Conservation (phyloP, 2,888 invertebrate species). For the Cephus nigrinus region DNA sequence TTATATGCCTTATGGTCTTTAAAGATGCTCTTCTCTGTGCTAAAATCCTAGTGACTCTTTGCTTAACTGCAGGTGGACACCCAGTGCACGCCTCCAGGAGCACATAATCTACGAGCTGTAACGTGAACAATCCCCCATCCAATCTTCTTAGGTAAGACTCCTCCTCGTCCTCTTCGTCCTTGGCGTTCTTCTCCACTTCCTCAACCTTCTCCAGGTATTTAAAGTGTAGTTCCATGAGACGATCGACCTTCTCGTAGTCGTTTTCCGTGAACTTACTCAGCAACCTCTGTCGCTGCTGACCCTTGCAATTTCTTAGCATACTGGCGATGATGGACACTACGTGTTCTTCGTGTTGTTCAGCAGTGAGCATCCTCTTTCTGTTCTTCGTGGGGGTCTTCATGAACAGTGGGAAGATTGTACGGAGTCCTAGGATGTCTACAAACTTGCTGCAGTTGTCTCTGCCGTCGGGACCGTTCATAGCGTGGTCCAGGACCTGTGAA, state of each 20-base stretch:
- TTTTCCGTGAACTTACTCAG: conserved; percentile 97
- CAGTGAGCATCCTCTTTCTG: conserved; percentile 80
- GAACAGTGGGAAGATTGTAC: conserved; percentile 97
- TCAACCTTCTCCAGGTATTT: conserved; percentile 96
- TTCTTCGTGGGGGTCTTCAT: conserved; percentile 97
- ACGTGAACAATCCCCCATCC: conserved; percentile 94
- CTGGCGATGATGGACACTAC: conserved; percentile 93
- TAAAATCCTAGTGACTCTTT: conserved; percentile 87
- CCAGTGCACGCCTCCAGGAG: conserved; percentile 82
- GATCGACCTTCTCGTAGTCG: conserved; percentile 97
- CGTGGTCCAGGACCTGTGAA: conserved; percentile 85
- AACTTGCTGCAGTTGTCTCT: conserved; percentile 97
- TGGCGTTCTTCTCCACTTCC: conserved; percentile 75
- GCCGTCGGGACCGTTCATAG: conserved; percentile 93
- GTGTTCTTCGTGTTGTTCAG: conserved; percentile 95
- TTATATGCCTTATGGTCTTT: conserved; percentile 91
- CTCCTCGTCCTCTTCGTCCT: conserved; percentile 84
- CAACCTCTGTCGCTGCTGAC: conserved; percentile 89
- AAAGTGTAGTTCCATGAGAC: conserved; percentile 95
- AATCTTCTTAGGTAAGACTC: conserved; percentile 88
- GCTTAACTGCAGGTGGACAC: conserved; percentile 81
- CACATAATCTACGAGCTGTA: conserved; percentile 94
- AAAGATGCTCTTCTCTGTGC: conserved; percentile 91
- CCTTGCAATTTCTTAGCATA: conserved; percentile 92
- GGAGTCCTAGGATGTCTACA: conserved; percentile 94